These are phyloP conservation scores for Mionectes macconnelli DNA, from an alignment of 2,113 vertebrate species.

Conservation along the genomic window DNA sequence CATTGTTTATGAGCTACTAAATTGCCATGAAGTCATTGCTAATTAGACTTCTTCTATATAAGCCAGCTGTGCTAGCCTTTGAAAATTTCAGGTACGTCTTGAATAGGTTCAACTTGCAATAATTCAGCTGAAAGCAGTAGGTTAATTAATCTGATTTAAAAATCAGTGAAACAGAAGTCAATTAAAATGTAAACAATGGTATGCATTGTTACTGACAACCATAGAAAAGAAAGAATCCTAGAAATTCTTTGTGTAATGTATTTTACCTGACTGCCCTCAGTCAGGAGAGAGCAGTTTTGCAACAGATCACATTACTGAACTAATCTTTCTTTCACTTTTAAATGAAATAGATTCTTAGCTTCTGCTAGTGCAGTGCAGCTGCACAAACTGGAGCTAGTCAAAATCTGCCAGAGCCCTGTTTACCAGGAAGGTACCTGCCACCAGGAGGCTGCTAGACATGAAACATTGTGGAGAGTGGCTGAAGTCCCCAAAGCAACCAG, in stretches of 20 bases:
- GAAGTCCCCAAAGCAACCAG: background rate
- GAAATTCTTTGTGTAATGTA: constrained; percentile 70
- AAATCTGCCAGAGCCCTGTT: background rate
- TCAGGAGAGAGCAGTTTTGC: constrained; percentile 14
- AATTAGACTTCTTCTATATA: constrained; percentile 71
- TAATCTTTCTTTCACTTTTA: constrained; percentile 47
- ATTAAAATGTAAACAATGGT: constrained; percentile 79
- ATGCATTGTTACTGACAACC: constrained; percentile 61
- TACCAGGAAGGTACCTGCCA: background rate
- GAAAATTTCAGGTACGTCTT: constrained; percentile 64
- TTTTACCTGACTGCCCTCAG: constrained; percentile 58
- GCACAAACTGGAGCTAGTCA: background rate
- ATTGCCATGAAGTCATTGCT: constrained; percentile 52
- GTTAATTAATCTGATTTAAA: constrained; percentile 74
- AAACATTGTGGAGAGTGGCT: background rate
- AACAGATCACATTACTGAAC: constrained; percentile 55
- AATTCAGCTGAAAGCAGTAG: constrained; percentile 63
- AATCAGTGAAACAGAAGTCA: constrained; percentile 75
- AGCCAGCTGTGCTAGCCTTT: constrained; percentile 60
- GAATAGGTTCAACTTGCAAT: constrained; percentile 62
- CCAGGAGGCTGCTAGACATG: background rate
- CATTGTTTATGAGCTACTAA: constrained; percentile 35
- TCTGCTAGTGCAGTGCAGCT: background rate
- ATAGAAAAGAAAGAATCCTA: constrained; percentile 51
- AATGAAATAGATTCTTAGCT: constrained; percentile 58